Conservation (phyloP, 2,797 vertebrate species). For the Mormyrops attenuatus region DNA sequence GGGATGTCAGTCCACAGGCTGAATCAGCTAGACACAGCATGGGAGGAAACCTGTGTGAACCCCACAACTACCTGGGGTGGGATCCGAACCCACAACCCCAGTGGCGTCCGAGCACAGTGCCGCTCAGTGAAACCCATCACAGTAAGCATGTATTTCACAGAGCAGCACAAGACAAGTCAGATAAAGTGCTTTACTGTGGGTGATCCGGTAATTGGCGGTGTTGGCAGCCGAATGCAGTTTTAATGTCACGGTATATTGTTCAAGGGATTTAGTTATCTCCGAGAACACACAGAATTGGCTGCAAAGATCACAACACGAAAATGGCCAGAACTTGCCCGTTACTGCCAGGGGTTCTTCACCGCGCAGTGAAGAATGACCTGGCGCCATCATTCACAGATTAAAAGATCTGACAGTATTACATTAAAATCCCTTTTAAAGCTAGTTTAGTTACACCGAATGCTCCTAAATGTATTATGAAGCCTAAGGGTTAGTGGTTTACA, state of each 20-base stretch:
- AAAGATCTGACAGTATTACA: slow-evolving; percentile 30
- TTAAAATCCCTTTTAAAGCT: slow-evolving; percentile 3
- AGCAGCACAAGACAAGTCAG: background rate
- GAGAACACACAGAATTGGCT: background rate
- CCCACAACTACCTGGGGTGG: background rate
- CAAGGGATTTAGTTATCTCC: background rate
- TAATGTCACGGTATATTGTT: background rate
- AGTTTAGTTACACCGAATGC: background rate
- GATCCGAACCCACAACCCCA: background rate
- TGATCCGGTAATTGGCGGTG: background rate
- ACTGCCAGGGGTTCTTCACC: background rate
- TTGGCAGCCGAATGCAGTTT: background rate
- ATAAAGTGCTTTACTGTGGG: background rate
- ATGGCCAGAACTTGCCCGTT: background rate
- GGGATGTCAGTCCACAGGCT: background rate
- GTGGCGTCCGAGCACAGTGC: background rate
- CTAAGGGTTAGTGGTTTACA: background rate
- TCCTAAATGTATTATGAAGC: background rate
- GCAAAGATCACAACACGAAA: background rate
- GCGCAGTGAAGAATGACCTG: background rate
- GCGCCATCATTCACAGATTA: slow-evolving; percentile 23
- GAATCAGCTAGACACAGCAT: background rate
- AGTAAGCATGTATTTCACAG: background rate
- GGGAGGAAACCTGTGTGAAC: background rate
- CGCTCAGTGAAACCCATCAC: background rate